Evolutionary conservation across 2,888 invertebrate species (phyloP).

Genomic region (Hemaris fuciformis): DNA sequence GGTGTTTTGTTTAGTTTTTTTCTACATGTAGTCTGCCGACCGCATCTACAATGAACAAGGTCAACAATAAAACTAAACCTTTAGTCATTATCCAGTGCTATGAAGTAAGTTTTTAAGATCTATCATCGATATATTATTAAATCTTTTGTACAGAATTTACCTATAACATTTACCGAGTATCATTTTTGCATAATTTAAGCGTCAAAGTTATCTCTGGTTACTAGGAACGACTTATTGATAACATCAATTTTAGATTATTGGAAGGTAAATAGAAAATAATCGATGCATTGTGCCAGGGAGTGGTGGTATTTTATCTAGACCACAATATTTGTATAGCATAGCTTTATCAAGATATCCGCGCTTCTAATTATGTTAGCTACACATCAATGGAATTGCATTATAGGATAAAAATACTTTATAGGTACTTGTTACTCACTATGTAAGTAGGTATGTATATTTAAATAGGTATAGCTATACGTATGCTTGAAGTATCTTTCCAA

Average conservation of each 20-base stretch:
- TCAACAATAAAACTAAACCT: slow-evolving; percentile 65
- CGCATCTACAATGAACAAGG: slow-evolving; percentile 58
- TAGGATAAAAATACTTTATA: not conserved
- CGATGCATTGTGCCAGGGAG: not conserved
- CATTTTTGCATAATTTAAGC: not conserved
- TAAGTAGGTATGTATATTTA: too few relatives aligned
- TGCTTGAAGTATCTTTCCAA: not conserved
- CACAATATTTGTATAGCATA: not conserved
- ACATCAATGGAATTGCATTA: not conserved
- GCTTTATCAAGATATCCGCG: not conserved
- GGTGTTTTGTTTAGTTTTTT: slow-evolving; percentile 26
- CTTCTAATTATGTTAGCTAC: not conserved
- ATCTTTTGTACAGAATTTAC: not conserved
- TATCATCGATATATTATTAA: not conserved
- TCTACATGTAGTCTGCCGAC: slow-evolving; percentile 13
- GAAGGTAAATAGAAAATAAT: not conserved
- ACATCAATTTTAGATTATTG: slow-evolving; percentile 9
- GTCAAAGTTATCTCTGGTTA: slow-evolving; percentile 15
- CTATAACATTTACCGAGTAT: not conserved
- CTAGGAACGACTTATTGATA: slow-evolving; percentile 6
- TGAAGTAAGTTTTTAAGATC: slow-evolving; percentile 74
- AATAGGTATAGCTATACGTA: not conserved
- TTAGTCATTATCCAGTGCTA: slow-evolving; percentile 82
- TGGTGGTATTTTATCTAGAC: not conserved
- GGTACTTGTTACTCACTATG: not conserved